Percentiles rank a stretch among this genome's conserved stretches.
Conservation (phyloP, 1,140 invertebrate genomes). For the Vanessa tameamea region DNA sequence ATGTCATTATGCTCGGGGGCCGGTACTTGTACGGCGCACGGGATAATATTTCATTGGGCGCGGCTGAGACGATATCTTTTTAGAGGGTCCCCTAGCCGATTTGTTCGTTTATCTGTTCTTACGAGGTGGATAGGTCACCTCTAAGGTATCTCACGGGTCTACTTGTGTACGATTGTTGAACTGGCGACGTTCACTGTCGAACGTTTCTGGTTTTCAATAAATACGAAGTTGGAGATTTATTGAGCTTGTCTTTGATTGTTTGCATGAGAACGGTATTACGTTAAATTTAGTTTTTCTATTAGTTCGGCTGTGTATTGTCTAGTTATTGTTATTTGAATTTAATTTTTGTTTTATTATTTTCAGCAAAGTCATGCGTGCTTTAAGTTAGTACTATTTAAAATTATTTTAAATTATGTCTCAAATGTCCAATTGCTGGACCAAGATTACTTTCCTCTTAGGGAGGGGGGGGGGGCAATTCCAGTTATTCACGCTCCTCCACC, state of each 20-base stretch:
- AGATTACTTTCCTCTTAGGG: too few relatives aligned
- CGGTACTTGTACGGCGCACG: conserved; percentile 39
- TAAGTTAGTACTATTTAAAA: too few relatives aligned
- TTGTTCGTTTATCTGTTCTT: conserved; percentile 76
- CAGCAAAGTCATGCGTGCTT: too few relatives aligned
- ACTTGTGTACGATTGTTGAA: conserved; percentile 47
- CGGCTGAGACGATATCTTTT: conserved; percentile 59
- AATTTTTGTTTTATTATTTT: neutral
- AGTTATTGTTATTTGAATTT: neutral
- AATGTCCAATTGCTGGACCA: too few relatives aligned
- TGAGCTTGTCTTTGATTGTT: conserved; percentile 5
- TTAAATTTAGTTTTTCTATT: neutral
- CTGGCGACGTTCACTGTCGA: conserved; percentile 9
- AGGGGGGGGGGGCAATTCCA: too few relatives aligned
- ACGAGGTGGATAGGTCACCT: conserved; percentile 73
- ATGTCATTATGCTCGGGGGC: conserved; percentile 74
- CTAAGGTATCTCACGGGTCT: conserved; percentile 58
- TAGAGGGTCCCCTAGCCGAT: conserved; percentile 55
- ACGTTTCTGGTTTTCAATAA: conserved; percentile 17
- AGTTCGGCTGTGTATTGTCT: too few relatives aligned
- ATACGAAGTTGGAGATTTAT: conserved; percentile 15
- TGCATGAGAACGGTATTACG: neutral
- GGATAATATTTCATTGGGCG: conserved; percentile 32
- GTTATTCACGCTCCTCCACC: too few relatives aligned
- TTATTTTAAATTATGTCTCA: too few relatives aligned